Evolutionary conservation across 2,113 vertebrate genomes (phyloP), one percentile per base, ranked within the genome.

Genomic region (Thermophis baileyi): DNA sequence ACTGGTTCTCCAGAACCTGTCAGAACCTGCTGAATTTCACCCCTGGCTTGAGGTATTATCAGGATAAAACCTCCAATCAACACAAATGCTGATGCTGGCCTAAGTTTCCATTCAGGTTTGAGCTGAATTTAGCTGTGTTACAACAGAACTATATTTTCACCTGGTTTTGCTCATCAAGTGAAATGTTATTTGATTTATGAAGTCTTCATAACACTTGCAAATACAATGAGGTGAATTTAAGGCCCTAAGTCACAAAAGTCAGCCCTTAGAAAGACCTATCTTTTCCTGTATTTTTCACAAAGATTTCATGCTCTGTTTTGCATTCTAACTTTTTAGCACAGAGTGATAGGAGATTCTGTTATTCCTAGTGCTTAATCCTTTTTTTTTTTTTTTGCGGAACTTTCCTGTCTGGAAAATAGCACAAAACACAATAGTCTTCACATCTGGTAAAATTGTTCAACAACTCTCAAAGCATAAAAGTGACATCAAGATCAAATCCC

Each of bases 401-500:
- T 50, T 69, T 40, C 86, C 27, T 27, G 35, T 27, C 87, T 92
- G 46, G 47, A 35, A 88, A 88, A 40, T 1, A 30, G 30, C 91
- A 88, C 47, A 69, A 30, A 8, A 5, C 35, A 49, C 49, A 46
- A 87, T 30, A 81, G 87, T 92, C 49, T 25, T 92, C 87, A 89
- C 57, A 89, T 88, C 87, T 92, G 87, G 91, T 24, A 89, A 87
- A 88, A 35, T 50, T 81, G 50, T 50, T 92, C 49, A 44, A 50
- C 27, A 81, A 4, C 60, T 46, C 35, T 30, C 47, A 85, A 55
- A 55, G 35, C 16, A 35, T 35, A 81, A 24, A 55, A 89, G 55
- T 51, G 12, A 63, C 49, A 92, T 74, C n/a, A 92, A 54, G 49
- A 74, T 53, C 91, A 92, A 89, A 92, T 89, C 60, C 87, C n/a